phyloP scores from a whole-genome alignment of 2,797 vertebrate species.

The Silurus lanzhouensis region DNA sequence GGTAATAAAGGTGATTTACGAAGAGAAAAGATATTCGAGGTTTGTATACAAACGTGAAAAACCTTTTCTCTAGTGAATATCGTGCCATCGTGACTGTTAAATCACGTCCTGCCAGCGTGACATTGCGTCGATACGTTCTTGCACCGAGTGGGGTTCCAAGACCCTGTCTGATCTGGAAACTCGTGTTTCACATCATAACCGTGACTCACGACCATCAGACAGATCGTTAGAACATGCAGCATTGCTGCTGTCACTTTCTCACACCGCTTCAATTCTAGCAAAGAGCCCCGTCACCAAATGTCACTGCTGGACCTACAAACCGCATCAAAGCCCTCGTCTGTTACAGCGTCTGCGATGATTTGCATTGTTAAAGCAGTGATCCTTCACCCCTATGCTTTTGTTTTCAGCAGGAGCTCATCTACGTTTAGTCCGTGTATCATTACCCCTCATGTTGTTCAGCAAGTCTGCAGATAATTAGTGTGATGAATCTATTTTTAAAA shows the following conservation, averaged over 20 bases:
- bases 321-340: neutral
- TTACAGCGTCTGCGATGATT: neutral
- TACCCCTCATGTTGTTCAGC: conserved; percentile 62
- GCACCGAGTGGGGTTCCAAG: neutral
- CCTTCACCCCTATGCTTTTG: conserved; percentile 29
- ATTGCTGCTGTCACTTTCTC: conserved; percentile 16
- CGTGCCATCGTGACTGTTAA: neutral
- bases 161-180: neutral
- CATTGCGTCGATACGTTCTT: neutral
- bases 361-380: conserved; percentile 22
- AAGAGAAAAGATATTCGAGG: neutral
- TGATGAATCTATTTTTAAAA: conserved; percentile 67
- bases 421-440: conserved; percentile 67
- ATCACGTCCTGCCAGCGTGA: neutral
- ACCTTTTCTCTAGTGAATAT: neutral
- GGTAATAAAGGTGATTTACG: neutral
- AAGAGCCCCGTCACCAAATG: conserved; percentile 9
- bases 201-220: conserved; percentile 14
- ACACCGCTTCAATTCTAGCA: conserved; percentile 12
- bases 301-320: neutral
- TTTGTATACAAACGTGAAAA: too few relatives aligned
- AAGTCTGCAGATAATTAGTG: conserved; percentile 65
- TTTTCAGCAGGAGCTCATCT: conserved; percentile 47
- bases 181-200: conserved; percentile 20
- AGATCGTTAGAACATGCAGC: conserved; percentile 17